A percentile compares a stretch with the other conserved stretches of the same genome.
Evolutionary conservation across 2,797 vertebrate species (phyloP).

Genomic region (Neoniphon sammara): DNA sequence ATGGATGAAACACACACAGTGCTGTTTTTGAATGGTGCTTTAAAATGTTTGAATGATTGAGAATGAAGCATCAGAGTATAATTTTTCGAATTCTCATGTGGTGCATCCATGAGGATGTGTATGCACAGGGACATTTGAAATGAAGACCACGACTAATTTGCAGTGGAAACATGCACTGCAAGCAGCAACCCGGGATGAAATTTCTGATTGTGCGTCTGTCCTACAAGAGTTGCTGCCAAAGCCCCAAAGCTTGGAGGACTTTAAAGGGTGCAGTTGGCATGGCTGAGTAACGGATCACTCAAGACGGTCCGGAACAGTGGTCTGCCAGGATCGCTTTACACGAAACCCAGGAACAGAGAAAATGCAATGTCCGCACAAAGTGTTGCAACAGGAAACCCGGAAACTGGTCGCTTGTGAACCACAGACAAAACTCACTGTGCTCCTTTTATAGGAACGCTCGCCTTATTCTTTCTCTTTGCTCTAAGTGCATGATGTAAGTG

Average conservation of each 20-base stretch:
- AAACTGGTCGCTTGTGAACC: conserved; percentile 64
- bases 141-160: conserved; percentile 38
- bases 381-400: conserved; percentile 78
- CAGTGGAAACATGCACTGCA: conserved; percentile 34
- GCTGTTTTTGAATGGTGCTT: conserved; percentile 33
- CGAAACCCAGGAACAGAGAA: conserved; percentile 74
- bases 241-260: conserved; percentile 49
- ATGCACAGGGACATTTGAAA: conserved; percentile 24
- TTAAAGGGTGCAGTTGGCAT: conserved; percentile 73
- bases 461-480: conserved; percentile 41
- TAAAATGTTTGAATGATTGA: conserved; percentile 25
- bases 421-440: conserved; percentile 51
- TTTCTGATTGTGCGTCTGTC: conserved; percentile 58
- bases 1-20: conserved; percentile 33
- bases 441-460: conserved; percentile 50
- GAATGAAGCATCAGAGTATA: conserved; percentile 12
- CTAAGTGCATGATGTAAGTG: conserved; percentile 44
- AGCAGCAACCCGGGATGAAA: conserved; percentile 47
- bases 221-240: conserved; percentile 52
- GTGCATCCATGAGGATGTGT: not conserved
- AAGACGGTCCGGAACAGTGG: conserved; percentile 69
- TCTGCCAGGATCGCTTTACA: conserved; percentile 79
- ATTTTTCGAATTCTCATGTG: conserved; percentile 14
- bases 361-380: conserved; percentile 76
- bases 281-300: conserved; percentile 72